Evolutionary conservation across 1,140 invertebrate species (phyloP).

Genomic region (Trichonephila clavipes): DNA sequence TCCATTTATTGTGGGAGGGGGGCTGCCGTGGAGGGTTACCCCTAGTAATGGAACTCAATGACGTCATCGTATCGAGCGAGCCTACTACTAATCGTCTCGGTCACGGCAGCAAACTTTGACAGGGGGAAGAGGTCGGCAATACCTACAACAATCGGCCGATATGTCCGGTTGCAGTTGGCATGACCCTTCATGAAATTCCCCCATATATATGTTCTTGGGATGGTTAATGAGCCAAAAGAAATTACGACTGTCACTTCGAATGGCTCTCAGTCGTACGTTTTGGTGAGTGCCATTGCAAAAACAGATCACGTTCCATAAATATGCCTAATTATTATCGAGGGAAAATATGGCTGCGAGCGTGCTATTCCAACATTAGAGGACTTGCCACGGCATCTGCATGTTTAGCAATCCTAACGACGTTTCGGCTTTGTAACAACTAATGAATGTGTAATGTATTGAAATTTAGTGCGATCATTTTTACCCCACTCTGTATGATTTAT

Average conservation of each 20-base stretch:
- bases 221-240: constrained; percentile 38
- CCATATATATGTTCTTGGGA: neutral
- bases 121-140: neutral
- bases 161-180: constrained; percentile 37
- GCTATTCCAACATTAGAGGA: neutral
- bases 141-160: constrained; percentile 29
- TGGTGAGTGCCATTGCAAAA: neutral
- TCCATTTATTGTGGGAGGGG: constrained; percentile 57
- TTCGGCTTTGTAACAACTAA: constrained; percentile 5
- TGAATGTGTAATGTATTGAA: constrained; percentile 26
- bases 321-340: constrained; percentile 31
- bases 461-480: neutral
- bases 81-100: constrained; percentile 43
- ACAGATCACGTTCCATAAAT: constrained; percentile 49
- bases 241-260: constrained; percentile 35
- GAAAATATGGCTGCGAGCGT: neutral
- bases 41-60: neutral
- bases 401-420: constrained; percentile 36
- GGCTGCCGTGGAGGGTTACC: neutral
- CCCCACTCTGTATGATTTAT: neutral
- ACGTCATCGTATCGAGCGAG: constrained; percentile 54
- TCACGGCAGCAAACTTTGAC: constrained; percentile 33
- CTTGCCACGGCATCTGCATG: neutral
- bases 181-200: neutral
- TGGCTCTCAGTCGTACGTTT: neutral